Evolutionary conservation across 2,797 vertebrate genomes (phyloP).

Genomic region (Thalassophryne amazonica): DNA sequence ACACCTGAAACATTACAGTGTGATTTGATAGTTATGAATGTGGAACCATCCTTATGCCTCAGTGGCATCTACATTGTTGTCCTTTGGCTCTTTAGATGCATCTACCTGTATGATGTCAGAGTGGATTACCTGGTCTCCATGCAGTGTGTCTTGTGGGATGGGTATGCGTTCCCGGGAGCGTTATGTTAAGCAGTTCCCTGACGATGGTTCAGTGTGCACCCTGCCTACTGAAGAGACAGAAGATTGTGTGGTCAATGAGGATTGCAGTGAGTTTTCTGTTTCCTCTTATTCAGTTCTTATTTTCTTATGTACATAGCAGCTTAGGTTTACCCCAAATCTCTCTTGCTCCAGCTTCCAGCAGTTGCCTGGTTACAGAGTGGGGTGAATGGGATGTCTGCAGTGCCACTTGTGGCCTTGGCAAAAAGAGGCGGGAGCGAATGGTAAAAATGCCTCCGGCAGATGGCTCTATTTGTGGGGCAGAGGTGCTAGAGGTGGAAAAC

Average conservation of each 20-base stretch:
- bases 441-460: conserved; percentile 95
- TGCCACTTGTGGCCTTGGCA: conserved; percentile 93
- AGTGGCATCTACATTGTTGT: not conserved
- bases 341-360: conserved; percentile 84
- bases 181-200: conserved; percentile 95
- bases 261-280: conserved; percentile 85
- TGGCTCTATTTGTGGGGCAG: conserved; percentile 91
- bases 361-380: conserved; percentile 96
- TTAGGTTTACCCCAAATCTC: not conserved
- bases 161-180: conserved; percentile 91
- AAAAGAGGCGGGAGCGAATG: conserved; percentile 92
- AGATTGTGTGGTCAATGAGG: conserved; percentile 91
- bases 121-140: conserved; percentile 98
- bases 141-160: conserved; percentile 88
- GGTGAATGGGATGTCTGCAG: conserved; percentile 97
- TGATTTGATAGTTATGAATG: not conserved
- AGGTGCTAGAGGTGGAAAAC: conserved; percentile 91
- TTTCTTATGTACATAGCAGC: not conserved
- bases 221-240: conserved; percentile 92
- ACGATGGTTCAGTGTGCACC: conserved; percentile 92
- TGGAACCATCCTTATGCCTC: not conserved
- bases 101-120: conserved; percentile 99
- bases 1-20: too few relatives aligned
- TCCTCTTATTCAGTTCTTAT: not conserved
- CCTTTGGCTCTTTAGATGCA: conserved; percentile 69